Conservation (phyloP, 1,140 invertebrate species). For the Reticulitermes speratus region DNA sequence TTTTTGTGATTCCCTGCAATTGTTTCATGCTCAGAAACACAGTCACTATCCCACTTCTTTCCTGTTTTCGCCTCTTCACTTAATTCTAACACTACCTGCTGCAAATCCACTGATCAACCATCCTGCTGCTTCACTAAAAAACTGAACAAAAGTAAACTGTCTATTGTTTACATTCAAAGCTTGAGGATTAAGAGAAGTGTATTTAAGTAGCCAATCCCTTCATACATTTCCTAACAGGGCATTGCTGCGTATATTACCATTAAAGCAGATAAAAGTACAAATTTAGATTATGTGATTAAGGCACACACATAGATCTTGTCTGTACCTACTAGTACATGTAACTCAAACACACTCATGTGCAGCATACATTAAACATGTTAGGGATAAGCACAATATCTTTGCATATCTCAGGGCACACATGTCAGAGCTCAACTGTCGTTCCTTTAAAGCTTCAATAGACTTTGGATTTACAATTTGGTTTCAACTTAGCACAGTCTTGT, state of each 20-base stretch:
- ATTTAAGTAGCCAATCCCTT: too few relatives aligned
- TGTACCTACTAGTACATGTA: neutral
- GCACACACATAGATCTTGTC: neutral
- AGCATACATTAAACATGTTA: slow-evolving; percentile 6
- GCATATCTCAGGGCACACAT: neutral
- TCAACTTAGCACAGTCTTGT: neutral
- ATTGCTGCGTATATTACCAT: neutral
- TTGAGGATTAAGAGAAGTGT: neutral
- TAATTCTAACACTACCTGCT: too few relatives aligned
- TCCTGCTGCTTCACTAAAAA: too few relatives aligned
- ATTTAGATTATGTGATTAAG: neutral
- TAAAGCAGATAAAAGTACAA: neutral
- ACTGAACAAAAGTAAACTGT: too few relatives aligned
- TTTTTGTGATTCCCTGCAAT: too few relatives aligned
- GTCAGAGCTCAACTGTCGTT: neutral
- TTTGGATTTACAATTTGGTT: neutral
- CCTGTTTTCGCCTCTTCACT: too few relatives aligned
- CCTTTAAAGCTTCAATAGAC: neutral
- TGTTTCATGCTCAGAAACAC: too few relatives aligned
- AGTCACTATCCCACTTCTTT: too few relatives aligned
- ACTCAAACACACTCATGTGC: neutral
- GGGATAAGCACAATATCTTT: neutral
- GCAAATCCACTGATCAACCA: too few relatives aligned
- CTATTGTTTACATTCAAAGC: too few relatives aligned
- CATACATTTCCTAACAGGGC: too few relatives aligned